Percentiles rank a stretch among this genome's conserved stretches.
phyloP scores from a whole-genome alignment of 2,113 vertebrate species.

The Nannobrachium achirus region DNA sequence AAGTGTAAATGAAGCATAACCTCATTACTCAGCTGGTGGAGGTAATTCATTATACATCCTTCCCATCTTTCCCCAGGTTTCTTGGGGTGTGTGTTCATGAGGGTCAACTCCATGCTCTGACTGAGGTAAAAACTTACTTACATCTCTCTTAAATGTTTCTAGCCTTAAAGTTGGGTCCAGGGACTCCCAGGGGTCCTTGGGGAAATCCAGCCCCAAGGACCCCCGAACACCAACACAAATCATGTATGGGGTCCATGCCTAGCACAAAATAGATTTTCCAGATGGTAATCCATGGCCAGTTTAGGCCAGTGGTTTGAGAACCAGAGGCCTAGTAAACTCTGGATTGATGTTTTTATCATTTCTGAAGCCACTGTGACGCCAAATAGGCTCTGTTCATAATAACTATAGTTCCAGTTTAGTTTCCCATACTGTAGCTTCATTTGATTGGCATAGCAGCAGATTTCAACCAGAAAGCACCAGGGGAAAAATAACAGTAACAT shows the following conservation, averaged over 20 bases:
- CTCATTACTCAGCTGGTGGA: not conserved
- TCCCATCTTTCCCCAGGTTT: constrained; percentile 79
- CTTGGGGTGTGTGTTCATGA: constrained; percentile 95
- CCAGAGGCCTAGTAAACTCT: too few species aligned
- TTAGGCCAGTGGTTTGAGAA: not conserved
- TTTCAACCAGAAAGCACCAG: too few species aligned
- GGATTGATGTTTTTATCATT: too few species aligned
- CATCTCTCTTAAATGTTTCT: not conserved
- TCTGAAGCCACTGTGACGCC: too few species aligned
- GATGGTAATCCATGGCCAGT: constrained; percentile 1
- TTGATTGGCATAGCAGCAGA: too few species aligned
- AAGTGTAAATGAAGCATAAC: not conserved
- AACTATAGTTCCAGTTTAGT: too few species aligned
- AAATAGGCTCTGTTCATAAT: too few species aligned
- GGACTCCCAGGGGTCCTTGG: too few species aligned
- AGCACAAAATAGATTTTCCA: not conserved
- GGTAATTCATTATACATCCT: not conserved
- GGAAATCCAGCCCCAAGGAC: too few species aligned
- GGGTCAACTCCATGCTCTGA: constrained; percentile 92
- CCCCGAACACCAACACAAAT: not conserved
- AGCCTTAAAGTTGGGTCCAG: not conserved
- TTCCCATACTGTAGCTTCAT: too few species aligned
- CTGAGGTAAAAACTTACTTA: constrained; percentile 81
- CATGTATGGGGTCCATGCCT: not conserved
- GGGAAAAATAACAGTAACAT: too few species aligned